phyloP scores from a whole-genome alignment of 2,113 vertebrate genomes.

The Nymphicus hollandicus region DNA sequence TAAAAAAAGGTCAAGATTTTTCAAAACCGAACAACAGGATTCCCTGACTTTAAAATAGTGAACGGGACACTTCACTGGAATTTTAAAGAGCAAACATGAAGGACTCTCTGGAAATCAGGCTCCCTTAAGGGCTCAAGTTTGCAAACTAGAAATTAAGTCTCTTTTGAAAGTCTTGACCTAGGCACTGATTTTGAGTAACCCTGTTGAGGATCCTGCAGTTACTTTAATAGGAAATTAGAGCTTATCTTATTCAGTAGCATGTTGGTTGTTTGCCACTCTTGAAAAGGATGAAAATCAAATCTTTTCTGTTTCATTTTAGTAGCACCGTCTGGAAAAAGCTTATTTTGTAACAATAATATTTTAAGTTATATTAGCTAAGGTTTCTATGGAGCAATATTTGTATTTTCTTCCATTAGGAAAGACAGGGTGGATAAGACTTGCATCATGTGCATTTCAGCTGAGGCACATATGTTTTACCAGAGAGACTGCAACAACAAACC shows the following conservation, averaged over 20 bases:
- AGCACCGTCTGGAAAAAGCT: background rate
- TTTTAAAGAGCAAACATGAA: background rate
- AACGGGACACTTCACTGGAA: background rate
- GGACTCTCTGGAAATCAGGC: background rate
- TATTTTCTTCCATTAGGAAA: background rate
- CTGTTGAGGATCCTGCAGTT: background rate
- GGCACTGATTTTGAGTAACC: background rate
- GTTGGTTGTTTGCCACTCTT: background rate
- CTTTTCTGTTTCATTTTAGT: background rate
- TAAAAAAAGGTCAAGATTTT: background rate
- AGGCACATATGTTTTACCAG: background rate
- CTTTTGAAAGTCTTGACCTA: background rate
- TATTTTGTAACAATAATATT: background rate
- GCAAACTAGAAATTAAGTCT: background rate
- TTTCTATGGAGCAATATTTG: background rate
- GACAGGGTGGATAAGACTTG: background rate
- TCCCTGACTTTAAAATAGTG: background rate
- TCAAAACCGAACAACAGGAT: background rate
- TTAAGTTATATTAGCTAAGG: background rate
- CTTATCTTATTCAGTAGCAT: background rate
- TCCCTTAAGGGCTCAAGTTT: background rate
- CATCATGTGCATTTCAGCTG: background rate
- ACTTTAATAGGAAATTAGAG: background rate
- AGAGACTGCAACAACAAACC: background rate
- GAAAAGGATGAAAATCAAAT: background rate